phyloP scores from a whole-genome alignment of 2,888 invertebrate species.

The Philopedon plagiatum region DNA sequence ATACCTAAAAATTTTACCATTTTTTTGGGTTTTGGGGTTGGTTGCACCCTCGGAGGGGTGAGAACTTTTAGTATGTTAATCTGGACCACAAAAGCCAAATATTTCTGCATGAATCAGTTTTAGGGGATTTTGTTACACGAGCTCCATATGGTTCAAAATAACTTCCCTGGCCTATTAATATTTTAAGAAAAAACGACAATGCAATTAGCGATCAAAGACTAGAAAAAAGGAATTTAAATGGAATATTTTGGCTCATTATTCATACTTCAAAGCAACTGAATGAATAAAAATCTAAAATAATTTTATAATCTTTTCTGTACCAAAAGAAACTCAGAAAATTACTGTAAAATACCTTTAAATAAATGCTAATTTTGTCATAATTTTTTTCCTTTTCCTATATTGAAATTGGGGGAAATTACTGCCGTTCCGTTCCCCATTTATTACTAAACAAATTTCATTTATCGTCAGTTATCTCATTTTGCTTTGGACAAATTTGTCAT shows the following conservation, averaged over 20 bases:
- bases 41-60: too few relatives aligned
- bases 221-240: background rate
- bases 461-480: conserved; percentile 29
- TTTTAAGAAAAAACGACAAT: conserved; percentile 17
- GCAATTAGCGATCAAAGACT: conserved; percentile 19
- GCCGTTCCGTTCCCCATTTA: conserved; percentile 9
- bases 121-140: too few relatives aligned
- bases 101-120: too few relatives aligned
- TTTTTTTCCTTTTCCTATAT: conserved; percentile 7
- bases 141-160: too few relatives aligned
- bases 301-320: background rate
- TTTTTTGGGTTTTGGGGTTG: too few relatives aligned
- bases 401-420: conserved; percentile 8
- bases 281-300: too few relatives aligned
- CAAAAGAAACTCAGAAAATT: background rate
- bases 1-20: too few relatives aligned
- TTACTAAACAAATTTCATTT: conserved; percentile 25
- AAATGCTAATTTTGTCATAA: background rate
- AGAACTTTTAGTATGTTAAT: too few relatives aligned
- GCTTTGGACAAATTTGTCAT: conserved; percentile 35
- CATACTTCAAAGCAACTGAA: too few relatives aligned
- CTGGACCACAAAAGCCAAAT: too few relatives aligned
- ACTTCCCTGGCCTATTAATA: conserved; percentile 25
- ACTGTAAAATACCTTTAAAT: background rate
- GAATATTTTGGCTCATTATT: too few relatives aligned